Base-by-base conservation (phyloP, 2,797 vertebrate species). In the Sebastes itinus region DNA sequence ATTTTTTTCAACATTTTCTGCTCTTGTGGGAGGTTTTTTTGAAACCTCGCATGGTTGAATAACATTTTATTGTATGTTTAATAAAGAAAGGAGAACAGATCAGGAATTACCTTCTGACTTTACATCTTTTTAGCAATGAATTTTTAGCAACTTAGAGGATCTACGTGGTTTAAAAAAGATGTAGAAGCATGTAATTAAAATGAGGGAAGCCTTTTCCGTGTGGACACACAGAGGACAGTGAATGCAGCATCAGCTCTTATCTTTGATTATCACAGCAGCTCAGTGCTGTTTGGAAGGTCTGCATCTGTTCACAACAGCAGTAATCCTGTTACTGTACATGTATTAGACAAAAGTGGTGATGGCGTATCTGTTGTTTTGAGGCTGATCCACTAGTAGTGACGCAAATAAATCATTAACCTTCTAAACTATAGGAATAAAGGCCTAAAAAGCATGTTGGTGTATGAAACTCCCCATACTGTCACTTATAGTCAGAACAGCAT, bases 201-300 rank as follows among this genome's bases (percentile, higher is more conserved):
- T 5, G 20, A 32, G 42, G 70, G 6, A 54, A 46, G n/a, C 54
- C 27, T 42, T 70, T 35, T 66, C 46, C 49, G 18, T 42, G 55
- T 49, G 59, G 58, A 68, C 56, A 61, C 73, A 52, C 55, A 25
- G 55, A 68, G 64, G 64, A 35, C 66, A 60, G 67, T 65, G 42
- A 76, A 71, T 25, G 66, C 73, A 74, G 56, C 63, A 55, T 55
- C 77, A 75, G 35, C 72, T 70, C 25, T 49, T 58, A 62, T 49
- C 72, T 80, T 38, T 1, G 23, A 55, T 73, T 49, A 60, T 66
- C 27, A n/a, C 62, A 59, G 62, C 20, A 32, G 77, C 56, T 73
- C 55, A 38, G 56, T 49, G 35, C 64, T 52, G 28, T 69, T 56
- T 52, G 52, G 5, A 27, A 59, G 14, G 23, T 38, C 46, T 32